Base-by-base conservation (phyloP, 37 sponge, comb jelly and placozoan species). In the Aphrocallistes beatrix region DNA sequence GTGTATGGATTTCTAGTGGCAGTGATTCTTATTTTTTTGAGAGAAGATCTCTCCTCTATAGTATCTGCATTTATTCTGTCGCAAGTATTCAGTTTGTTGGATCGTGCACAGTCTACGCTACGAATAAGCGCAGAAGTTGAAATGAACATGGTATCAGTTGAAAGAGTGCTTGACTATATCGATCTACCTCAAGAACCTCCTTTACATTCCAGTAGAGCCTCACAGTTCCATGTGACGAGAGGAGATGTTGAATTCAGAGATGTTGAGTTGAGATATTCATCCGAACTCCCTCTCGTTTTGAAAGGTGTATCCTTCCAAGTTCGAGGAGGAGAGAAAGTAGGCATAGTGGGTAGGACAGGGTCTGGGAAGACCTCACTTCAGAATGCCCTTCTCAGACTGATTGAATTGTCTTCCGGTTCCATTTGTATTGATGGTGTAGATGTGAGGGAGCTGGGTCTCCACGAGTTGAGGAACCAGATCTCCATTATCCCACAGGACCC, bases 401-500 rank as follows among this genome's bases (percentile, higher is more conserved):
- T 60, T 25, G 75, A 60, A 30, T 60, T 60, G 21, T 25, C 25
- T 25, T 25, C 28, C n/a, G 75, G 75, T 3, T 60, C 75, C n/a
- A 60, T 60, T 32, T 60, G 3, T 32, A 60, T 60, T 60, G 75
- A 60, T 60, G 75, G 75, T 6, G 8, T 21, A 32, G 75, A 60
- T 13, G n/a, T 60, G 8, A 28, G 21, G 25, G n/a, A 19, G 1
- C 34, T 60, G 21, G 75, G 75, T 32, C 34, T 60, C 28, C 75
- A 60, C n/a, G 75, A 60, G 3, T 13, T 60, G 17, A 60, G 75
- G 21, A 60, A 30, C n/a, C 75, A 60, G n/a, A 60, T 60, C 8
- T 60, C 75, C 10, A 60, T 60, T 28, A 60, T 60, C 10, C 75
- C 75, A 60, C 75, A 60, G 75, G 75, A 60, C 34, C 75, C 75